These are phyloP conservation scores for Telenomus remus DNA, from an alignment of 1,140 invertebrate genomes.

Conservation along the genomic window DNA sequence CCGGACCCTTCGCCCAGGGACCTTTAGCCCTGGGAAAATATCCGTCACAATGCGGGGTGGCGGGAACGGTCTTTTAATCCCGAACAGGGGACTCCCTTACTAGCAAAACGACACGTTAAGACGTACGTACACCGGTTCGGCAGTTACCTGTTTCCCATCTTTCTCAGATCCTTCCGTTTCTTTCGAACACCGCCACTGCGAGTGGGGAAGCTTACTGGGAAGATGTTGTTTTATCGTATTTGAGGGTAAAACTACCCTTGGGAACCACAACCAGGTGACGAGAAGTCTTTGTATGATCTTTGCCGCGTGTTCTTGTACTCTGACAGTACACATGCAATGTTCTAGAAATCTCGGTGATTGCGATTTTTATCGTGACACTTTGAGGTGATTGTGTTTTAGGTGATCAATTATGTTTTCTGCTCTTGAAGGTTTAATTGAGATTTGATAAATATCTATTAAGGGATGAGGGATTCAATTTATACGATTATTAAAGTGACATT, in stretches of 20 bases:
- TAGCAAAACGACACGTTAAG: conserved; percentile 17
- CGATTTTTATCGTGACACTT: not conserved
- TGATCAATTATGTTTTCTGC: no score
- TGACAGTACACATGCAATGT: not conserved
- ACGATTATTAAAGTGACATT: no score
- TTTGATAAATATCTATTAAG: no score
- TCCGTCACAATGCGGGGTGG: conserved; percentile 59
- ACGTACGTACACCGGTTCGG: conserved; percentile 35
- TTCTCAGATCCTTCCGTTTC: conserved; percentile 54
- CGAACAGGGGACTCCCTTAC: not conserved
- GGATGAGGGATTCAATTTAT: no score
- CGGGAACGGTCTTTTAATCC: conserved; percentile 34
- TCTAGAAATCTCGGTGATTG: not conserved
- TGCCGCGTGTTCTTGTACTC: conserved; percentile 11
- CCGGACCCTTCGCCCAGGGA: conserved; percentile 42
- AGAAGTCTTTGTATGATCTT: conserved; percentile 28
- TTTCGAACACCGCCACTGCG: conserved; percentile 2
- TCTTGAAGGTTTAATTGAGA: no score
- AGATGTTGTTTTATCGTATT: conserved; percentile 46
- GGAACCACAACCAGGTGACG: conserved; percentile 64
- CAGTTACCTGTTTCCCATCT: conserved; percentile 59
- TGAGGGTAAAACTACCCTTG: conserved; percentile 53
- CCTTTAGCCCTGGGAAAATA: conserved; percentile 68
- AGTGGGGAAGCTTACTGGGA: conserved; percentile 6
- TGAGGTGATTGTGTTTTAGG: not conserved